Percentiles rank a stretch among this genome's conserved stretches.
These are phyloP conservation scores for Hypocryptadius cinnamomeus DNA, from an alignment of 2,113 vertebrate species.

Conservation along the genomic window DNA sequence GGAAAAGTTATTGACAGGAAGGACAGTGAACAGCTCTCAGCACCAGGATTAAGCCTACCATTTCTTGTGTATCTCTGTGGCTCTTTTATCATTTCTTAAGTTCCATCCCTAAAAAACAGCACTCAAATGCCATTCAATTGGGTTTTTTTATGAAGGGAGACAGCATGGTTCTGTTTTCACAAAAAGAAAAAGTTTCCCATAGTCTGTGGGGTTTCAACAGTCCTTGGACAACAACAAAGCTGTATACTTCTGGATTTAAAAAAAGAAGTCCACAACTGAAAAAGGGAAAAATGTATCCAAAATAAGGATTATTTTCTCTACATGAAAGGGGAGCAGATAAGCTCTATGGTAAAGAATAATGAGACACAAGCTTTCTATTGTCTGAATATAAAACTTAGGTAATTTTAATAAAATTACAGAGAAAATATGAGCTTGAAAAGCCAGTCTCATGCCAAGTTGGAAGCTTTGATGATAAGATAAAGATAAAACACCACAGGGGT, in stretches of 20 bases:
- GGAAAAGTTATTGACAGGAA: neutral
- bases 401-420: constrained; percentile 45
- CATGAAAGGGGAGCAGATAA: neutral
- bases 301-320: constrained; percentile 13
- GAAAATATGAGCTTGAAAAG: constrained; percentile 24
- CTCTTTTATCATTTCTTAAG: neutral
- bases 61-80: neutral
- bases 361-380: neutral
- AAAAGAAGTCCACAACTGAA: neutral
- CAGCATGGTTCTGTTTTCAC: constrained; percentile 13
- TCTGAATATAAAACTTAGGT: neutral
- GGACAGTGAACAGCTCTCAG: neutral
- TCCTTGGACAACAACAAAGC: neutral
- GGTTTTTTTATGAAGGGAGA: neutral
- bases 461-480: constrained; percentile 43
- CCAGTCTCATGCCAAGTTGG: constrained; percentile 8
- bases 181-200: neutral
- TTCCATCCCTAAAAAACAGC: neutral
- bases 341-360: neutral
- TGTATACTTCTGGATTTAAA: neutral
- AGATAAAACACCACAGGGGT: constrained; percentile 39
- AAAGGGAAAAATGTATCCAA: neutral
- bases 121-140: neutral
- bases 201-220: constrained; percentile 8
- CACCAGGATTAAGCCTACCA: neutral